phyloP scores from a whole-genome alignment of 2,888 invertebrate species.

The Drosophila colorata region DNA sequence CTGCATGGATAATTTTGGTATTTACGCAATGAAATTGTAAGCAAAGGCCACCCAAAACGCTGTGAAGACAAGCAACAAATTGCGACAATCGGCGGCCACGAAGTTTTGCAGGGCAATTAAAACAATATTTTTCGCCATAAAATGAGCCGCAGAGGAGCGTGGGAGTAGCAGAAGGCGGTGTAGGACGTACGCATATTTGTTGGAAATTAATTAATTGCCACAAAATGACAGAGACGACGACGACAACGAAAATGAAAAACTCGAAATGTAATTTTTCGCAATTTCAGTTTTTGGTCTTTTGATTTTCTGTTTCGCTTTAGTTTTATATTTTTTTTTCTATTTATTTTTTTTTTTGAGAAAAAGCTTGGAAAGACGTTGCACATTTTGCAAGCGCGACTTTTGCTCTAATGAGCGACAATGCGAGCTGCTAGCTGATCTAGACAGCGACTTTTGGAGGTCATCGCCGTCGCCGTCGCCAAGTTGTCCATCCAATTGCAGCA shows the following conservation, averaged over 20 bases:
- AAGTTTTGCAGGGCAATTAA: constrained; percentile 53
- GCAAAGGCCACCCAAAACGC: constrained; percentile 36
- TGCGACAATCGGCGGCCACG: constrained; percentile 37
- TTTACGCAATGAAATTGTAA: constrained; percentile 48
- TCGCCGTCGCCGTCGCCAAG: constrained; percentile 50
- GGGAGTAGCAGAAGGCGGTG: constrained; percentile 13
- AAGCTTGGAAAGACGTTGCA: constrained; percentile 70
- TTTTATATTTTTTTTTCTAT: constrained; percentile 14
- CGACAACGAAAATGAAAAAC: constrained; percentile 47
- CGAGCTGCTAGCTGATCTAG: constrained; percentile 51
- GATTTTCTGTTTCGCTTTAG: constrained; percentile 11
- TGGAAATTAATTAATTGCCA: constrained; percentile 76
- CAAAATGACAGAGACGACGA: constrained; percentile 61
- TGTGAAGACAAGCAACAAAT: constrained; percentile 52
- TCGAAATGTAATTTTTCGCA: constrained; percentile 66
- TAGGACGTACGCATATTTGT: constrained; percentile 70
- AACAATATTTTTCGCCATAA: constrained; percentile 54
- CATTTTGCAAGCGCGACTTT: constrained; percentile 64
- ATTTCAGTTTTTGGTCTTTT: constrained; percentile 39
- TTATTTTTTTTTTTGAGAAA: constrained; percentile 57
- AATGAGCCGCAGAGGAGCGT: constrained; percentile 1
- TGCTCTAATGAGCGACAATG: constrained; percentile 75
- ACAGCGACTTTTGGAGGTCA: constrained; percentile 74
- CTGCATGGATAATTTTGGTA: constrained; percentile 30
- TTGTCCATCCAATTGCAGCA: constrained; percentile 75